Evolutionary conservation across 2,113 vertebrate genomes (phyloP), one percentile per base, ranked within the genome.

Genomic region (Malurus cyaneus): DNA sequence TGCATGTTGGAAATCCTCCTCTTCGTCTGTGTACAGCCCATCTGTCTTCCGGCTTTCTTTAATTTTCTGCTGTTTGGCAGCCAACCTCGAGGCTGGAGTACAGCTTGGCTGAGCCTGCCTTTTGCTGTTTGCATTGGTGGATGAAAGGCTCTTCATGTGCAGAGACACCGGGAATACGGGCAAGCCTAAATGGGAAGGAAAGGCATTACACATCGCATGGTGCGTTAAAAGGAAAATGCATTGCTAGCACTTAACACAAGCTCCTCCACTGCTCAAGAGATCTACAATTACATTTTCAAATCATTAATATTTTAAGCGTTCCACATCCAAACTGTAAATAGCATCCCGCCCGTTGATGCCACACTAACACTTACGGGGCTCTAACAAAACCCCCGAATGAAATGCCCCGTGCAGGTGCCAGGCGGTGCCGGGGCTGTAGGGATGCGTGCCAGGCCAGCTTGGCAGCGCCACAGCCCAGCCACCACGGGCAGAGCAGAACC

Each of bases 11-110:
- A 97, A 98, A 96, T 98, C 98, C 97, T 98, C 97, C 87, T 98
- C 98, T 94, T 99, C 98, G 86, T 98, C 98, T 96, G 98, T 96
- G 94, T 98, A 98, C 97, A 97, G 94, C 97, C 98, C 95, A 95
- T 98, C 96, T 95, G 97, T 97, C 98, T 98, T 98, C 98, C 98
- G 98, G 97, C 89, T 98, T 96, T 99, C 99, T 98, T 98, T 98
- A 96, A 98, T 98, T 97, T 98, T 98, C 97, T 98, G 98, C 85
- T 98, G 98, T 93, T 99, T 99, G 97, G 98, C 98, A 97, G 98
- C 98, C 96, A 98, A 98, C 97, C 98, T 98, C 77, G 98, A 97
- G 94, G 98, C 98, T 96, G 97, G 97, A 96, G 97, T 97, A 96
- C 97, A 98, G 97, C 97, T 98, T 98, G 97, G 97, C 97, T 98